These are phyloP conservation scores for Maccullochella peelii DNA, from an alignment of 2,113 vertebrate species.

Conservation along the genomic window DNA sequence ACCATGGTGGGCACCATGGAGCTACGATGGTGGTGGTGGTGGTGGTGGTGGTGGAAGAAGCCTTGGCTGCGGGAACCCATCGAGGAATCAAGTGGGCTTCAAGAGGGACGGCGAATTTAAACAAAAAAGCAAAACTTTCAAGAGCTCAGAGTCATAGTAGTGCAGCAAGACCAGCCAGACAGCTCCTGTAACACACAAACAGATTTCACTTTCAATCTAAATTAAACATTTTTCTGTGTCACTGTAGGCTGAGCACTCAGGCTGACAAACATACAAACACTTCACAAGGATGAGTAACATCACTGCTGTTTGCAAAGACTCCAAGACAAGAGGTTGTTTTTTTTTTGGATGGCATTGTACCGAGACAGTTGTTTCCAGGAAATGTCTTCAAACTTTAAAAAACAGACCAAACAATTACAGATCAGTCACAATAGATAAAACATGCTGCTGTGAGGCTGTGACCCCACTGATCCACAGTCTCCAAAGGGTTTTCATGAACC, in stretches of 20 bases:
- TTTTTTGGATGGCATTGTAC: not conserved
- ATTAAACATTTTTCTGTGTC: slow-evolving; percentile 43
- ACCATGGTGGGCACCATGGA: slow-evolving; percentile 84
- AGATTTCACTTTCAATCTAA: slow-evolving; percentile 47
- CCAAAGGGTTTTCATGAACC: slow-evolving; percentile 8
- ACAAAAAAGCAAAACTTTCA: slow-evolving; percentile 60
- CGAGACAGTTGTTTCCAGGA: slow-evolving; percentile 15
- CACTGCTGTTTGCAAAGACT: slow-evolving; percentile 27
- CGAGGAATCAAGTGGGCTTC: slow-evolving; percentile 46
- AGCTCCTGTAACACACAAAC: slow-evolving; percentile 74
- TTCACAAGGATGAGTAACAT: slow-evolving; percentile 36
- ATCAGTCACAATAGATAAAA: not conserved
- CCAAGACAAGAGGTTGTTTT: slow-evolving; percentile 4
- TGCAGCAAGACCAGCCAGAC: slow-evolving; percentile 25
- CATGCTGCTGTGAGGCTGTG: not conserved
- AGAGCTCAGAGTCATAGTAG: slow-evolving; percentile 64
- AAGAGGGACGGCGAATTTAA: slow-evolving; percentile 1
- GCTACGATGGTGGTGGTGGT: slow-evolving; percentile 83
- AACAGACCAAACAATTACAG: not conserved
- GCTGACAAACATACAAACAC: slow-evolving; percentile 45
- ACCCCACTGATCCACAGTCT: slow-evolving; percentile 6
- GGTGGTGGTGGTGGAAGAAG: slow-evolving; percentile 84
- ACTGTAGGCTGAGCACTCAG: slow-evolving; percentile 10
- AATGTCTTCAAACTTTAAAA: slow-evolving; percentile 32
- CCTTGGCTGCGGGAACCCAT: slow-evolving; percentile 97